These are phyloP conservation scores for Pelagia noctiluca DNA, from an alignment of 30 jellyfish, hydroid and myxozoan species.

Conservation along the genomic window DNA sequence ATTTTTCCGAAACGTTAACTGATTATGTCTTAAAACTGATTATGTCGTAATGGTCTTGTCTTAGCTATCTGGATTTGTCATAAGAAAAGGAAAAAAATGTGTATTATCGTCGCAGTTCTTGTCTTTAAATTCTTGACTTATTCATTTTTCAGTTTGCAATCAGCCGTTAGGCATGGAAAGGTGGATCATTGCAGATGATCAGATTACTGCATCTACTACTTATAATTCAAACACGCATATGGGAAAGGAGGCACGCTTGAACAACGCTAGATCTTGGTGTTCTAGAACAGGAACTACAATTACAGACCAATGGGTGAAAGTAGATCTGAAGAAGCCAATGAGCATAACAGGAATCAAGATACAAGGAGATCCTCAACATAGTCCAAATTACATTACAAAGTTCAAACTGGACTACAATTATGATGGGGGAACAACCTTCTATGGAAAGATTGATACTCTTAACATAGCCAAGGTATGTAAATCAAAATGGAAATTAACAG, in stretches of 20 bases:
- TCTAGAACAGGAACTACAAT: conserved; percentile 15
- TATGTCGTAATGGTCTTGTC: no score
- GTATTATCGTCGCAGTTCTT: no score
- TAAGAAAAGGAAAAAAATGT: no score
- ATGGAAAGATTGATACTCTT: neutral
- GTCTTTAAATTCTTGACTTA: no score
- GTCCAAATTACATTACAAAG: conserved; percentile 43
- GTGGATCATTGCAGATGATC: neutral
- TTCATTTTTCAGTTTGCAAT: neutral
- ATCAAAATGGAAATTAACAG: no score
- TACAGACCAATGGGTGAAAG: conserved; percentile 50
- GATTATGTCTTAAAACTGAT: no score
- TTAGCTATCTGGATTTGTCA: no score
- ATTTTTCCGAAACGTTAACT: no score
- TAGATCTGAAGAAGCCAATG: conserved; percentile 50
- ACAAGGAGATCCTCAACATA: conserved; percentile 57
- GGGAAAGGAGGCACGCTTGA: conserved; percentile 65
- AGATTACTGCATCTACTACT: neutral
- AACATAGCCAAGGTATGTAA: neutral
- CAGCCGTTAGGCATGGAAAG: conserved; percentile 9
- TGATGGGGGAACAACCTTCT: conserved; percentile 27
- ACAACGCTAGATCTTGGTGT: conserved; percentile 54
- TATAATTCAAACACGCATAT: neutral
- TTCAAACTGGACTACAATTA: conserved; percentile 56
- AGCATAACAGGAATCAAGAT: conserved; percentile 67